These are phyloP conservation scores for Trochalopteron elliotii DNA, from an alignment of 2,113 vertebrate species.

Conservation along the genomic window DNA sequence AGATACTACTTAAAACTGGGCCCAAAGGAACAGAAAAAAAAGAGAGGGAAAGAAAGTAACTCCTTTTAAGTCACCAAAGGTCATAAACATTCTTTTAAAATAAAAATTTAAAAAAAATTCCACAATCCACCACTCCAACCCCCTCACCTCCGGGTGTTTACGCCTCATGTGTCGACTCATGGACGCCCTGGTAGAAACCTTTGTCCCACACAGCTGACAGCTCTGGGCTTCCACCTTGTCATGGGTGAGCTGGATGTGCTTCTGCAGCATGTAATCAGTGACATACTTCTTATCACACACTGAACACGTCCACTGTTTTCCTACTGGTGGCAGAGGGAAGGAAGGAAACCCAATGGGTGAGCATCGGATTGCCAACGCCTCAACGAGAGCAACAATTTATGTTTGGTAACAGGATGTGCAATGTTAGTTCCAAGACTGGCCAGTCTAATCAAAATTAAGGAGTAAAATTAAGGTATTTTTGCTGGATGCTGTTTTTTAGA, in stretches of 20 bases:
- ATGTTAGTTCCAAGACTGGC: background rate
- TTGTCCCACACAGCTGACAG: constrained; percentile 95
- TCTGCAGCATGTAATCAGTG: constrained; percentile 99
- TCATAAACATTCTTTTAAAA: background rate
- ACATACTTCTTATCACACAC: constrained; percentile 98
- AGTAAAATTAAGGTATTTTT: background rate
- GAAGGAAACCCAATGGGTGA: background rate
- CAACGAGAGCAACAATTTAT: background rate
- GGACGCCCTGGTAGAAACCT: constrained; percentile 95
- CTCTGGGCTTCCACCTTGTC: constrained; percentile 97
- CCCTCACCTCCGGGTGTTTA: constrained; percentile 93
- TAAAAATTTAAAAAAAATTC: background rate
- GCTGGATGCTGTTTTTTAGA: background rate
- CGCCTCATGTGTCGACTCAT: constrained; percentile 96
- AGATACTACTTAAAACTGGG: background rate
- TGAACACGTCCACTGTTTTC: constrained; percentile 93
- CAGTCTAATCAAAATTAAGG: background rate
- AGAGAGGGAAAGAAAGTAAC: background rate
- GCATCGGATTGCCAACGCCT: background rate
- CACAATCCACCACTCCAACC: background rate
- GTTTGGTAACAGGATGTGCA: background rate
- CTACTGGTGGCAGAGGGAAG: constrained; percentile 78
- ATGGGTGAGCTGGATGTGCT: constrained; percentile 96
- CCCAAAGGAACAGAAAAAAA: background rate
- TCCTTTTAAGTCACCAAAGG: background rate